Evolutionary conservation across 2,888 invertebrate genomes (phyloP).

Genomic region (Luffia ferchaultella): DNA sequence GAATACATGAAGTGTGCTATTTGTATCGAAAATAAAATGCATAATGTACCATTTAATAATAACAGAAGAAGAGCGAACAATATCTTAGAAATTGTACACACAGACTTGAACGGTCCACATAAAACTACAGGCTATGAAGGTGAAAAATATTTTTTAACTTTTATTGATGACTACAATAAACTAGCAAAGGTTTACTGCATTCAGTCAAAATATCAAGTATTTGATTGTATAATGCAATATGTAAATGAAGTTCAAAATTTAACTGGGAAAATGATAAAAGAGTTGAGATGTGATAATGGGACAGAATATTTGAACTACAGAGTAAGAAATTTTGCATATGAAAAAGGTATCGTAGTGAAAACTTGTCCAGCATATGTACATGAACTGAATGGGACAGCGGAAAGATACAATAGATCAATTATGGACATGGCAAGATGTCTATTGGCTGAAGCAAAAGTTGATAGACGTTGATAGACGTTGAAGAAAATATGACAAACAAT

Average conservation of each 20-base stretch:
- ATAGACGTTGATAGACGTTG: conserved; percentile 12
- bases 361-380: conserved; percentile 11
- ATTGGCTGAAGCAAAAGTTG: conserved; percentile 12
- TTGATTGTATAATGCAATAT: conserved; percentile 13
- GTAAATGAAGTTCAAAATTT: conserved; percentile 15
- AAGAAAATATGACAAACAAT: conserved; percentile 10
- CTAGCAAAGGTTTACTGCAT: conserved; percentile 15
- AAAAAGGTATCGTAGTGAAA: conserved; percentile 12
- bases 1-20: conserved; percentile 13
- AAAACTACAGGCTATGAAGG: conserved; percentile 12
- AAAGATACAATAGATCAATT: conserved; percentile 11
- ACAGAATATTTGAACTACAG: conserved; percentile 12
- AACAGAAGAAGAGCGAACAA: conserved; percentile 11
- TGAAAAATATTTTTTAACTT: conserved; percentile 14
- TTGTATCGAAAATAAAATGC: conserved; percentile 17
- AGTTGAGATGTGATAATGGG: too few species aligned
- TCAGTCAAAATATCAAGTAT: conserved; percentile 12
- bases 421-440: conserved; percentile 15
- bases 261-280: conserved; percentile 15
- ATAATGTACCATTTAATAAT: conserved; percentile 16
- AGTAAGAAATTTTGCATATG: too few species aligned
- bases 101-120: conserved; percentile 15
- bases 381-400: conserved; percentile 10
- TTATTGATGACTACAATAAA: conserved; percentile 13
- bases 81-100: conserved; percentile 15